Conservation (phyloP, 1,140 invertebrate genomes). For the Drosophila funebris region DNA sequence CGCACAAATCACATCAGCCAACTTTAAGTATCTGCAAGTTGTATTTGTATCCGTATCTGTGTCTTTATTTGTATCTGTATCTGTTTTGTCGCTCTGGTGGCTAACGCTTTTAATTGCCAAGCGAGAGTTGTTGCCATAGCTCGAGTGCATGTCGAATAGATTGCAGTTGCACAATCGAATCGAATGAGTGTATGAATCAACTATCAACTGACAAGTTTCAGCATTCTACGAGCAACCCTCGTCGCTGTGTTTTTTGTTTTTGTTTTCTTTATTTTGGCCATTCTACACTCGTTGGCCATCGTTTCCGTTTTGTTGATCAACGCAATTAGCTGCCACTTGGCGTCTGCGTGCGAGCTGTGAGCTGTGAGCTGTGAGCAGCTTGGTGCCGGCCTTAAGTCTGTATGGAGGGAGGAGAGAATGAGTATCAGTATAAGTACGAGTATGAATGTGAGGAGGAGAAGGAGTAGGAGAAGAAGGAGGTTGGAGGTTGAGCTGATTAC, state of each 20-base stretch:
- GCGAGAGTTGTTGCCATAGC: constrained; percentile 9
- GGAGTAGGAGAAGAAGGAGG: not conserved
- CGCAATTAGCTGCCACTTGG: constrained; percentile 62
- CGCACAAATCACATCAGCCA: not conserved
- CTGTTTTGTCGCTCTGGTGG: constrained; percentile 41
- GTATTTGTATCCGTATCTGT: not conserved
- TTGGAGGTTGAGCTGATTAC: constrained; percentile 7
- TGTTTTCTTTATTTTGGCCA: not conserved
- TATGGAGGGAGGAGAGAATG: too few relatives aligned
- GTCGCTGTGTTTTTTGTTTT: not conserved
- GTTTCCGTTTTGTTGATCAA: constrained; percentile 66
- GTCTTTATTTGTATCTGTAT: not conserved
- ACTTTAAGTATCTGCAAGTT: not conserved
- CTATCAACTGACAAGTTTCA: not conserved
- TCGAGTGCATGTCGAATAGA: constrained; percentile 1
- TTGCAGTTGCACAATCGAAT: constrained; percentile 26
- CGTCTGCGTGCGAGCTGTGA: constrained; percentile 45
- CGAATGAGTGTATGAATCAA: not conserved
- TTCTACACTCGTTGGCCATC: constrained; percentile 43
- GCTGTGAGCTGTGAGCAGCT: constrained; percentile 37
- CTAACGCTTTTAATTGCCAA: constrained; percentile 56
- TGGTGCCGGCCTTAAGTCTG: too few relatives aligned
- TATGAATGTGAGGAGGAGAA: not conserved
- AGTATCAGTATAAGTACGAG: too few relatives aligned
- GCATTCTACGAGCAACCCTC: constrained; percentile 19